Percentiles rank a stretch among this genome's conserved stretches.
These are phyloP conservation scores for Atrina japonica DNA, from an alignment of 2,888 invertebrate species.

Conservation along the genomic window DNA sequence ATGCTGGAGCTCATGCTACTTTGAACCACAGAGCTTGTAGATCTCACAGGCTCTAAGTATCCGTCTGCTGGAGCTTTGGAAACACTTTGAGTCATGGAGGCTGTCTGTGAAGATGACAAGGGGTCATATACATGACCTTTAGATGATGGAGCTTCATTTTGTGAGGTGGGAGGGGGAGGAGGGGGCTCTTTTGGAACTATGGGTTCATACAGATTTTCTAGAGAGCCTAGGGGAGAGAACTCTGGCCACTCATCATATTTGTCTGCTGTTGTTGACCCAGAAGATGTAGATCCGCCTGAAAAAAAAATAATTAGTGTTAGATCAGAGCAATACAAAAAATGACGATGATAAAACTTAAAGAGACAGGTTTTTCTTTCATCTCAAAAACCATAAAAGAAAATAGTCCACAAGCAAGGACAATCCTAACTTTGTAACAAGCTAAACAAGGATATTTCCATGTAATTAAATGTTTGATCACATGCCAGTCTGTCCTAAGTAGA, in stretches of 20 bases:
- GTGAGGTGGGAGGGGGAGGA: conserved; percentile 47
- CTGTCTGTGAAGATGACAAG: conserved; percentile 25
- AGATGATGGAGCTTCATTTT: conserved; percentile 15
- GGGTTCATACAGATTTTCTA: conserved; percentile 75
- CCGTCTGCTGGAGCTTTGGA: conserved; percentile 65
- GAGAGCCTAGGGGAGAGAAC: conserved; percentile 69
- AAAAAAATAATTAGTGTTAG: conserved; percentile 17
- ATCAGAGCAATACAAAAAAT: too few species aligned
- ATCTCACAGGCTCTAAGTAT: conserved; percentile 69
- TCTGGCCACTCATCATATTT: conserved; percentile 66
- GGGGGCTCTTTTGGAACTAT: conserved; percentile 68
- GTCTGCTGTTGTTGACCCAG: conserved; percentile 57
- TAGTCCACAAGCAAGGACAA: too few species aligned
- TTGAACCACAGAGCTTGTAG: conserved; percentile 40
- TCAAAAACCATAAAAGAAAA: too few species aligned
- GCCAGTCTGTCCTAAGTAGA: too few species aligned
- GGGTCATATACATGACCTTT: conserved; percentile 63
- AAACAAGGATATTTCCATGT: too few species aligned
- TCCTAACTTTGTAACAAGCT: too few species aligned
- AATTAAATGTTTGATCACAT: too few species aligned
- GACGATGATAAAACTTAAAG: too few species aligned
- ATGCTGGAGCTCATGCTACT: conserved; percentile 13
- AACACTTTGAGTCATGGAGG: conserved; percentile 26
- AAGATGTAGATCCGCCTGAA: conserved; percentile 61
- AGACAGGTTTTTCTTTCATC: too few species aligned